Evolutionary conservation across 2,888 invertebrate species (phyloP), one percentile per base, ranked within the genome.

Genomic region (Emmelina monodactyla): DNA sequence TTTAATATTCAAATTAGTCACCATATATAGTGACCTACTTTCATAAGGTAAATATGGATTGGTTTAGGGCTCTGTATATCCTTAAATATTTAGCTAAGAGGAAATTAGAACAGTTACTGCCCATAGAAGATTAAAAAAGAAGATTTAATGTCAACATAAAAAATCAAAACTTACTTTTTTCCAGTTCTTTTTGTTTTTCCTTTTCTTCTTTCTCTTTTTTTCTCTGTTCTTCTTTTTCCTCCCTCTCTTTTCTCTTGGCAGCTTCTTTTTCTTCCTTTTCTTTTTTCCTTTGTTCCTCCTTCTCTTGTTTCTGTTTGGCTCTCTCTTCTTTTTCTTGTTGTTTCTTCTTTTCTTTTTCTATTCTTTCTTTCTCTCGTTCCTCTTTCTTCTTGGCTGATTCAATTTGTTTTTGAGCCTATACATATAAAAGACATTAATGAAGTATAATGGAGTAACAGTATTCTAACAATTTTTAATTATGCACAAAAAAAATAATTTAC

Each of bases 361-460:
- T 57, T 58, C 62, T 78, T 52, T 82, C 68, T 47, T 69, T 78
- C 42, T 82, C 76, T 36, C 65, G 73, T 47, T 85, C 84, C 45
- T 84, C 83, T 28, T 63, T 79, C 52, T 78, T 84, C 49, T 84
- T 85, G 4, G 79, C 78, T 11, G 71, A 79, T 52, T 85, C 84
- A 31, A 82, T 38, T 53, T 80, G 83, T 50, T 82, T 86, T 53
- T 83, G 82, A 2, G 83, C 33, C 70, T 84, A n/a, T n/a, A n/a
- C n/a, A n/a, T n/a, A n/a, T n/a, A n/a, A n/a, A n/a, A n/a, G n/a
- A n/a, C n/a, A n/a, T n/a, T n/a, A n/a, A n/a, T n/a, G n/a, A n/a
- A n/a, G n/a, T n/a, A n/a, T n/a, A n/a, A n/a, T n/a, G n/a, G n/a
- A n/a, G n/a, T 28, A 25, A 33, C 32, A 9, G 15, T 11, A 28